A percentile compares a stretch with the other conserved stretches of the same genome.
Evolutionary conservation across 2,113 vertebrate species (phyloP).

Genomic region (Vombatus ursinus): DNA sequence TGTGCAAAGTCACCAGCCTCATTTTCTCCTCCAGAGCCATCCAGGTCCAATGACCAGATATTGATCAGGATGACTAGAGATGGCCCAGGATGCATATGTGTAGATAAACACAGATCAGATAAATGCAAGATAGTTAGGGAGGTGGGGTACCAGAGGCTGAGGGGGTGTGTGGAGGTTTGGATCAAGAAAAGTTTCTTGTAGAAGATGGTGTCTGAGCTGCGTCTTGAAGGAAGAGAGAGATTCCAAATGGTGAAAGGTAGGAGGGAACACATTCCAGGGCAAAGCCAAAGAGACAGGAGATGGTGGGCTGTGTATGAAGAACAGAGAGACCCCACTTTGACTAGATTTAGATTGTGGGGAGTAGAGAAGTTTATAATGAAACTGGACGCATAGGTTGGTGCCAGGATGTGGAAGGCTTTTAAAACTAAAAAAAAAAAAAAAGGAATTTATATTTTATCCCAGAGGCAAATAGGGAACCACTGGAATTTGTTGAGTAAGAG

Average conservation of each 20-base stretch:
- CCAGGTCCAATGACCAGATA: too few relatives aligned
- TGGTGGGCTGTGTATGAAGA: background rate
- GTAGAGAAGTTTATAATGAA: background rate
- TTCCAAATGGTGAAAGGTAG: background rate
- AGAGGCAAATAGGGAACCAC: background rate
- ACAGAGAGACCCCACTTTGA: background rate
- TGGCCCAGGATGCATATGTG: background rate
- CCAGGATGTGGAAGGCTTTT: background rate
- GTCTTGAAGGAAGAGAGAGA: background rate
- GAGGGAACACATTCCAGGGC: background rate
- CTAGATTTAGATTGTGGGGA: background rate
- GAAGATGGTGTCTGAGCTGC: background rate
- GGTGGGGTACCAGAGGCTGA: too few relatives aligned
- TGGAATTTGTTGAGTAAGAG: background rate
- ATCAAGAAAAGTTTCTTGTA: background rate
- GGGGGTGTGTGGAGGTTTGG: background rate
- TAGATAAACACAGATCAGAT: background rate
- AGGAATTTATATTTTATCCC: background rate
- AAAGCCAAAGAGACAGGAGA: background rate
- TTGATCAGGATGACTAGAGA: too few relatives aligned
- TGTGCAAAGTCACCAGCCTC: too few relatives aligned
- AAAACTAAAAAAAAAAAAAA: background rate
- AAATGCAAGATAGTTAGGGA: background rate
- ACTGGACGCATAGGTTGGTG: background rate
- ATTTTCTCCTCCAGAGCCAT: too few relatives aligned